A percentile compares a stretch with the other conserved stretches of the same genome.
Evolutionary conservation across 2,888 invertebrate genomes (phyloP).

Genomic region (Trisateles emortualis): DNA sequence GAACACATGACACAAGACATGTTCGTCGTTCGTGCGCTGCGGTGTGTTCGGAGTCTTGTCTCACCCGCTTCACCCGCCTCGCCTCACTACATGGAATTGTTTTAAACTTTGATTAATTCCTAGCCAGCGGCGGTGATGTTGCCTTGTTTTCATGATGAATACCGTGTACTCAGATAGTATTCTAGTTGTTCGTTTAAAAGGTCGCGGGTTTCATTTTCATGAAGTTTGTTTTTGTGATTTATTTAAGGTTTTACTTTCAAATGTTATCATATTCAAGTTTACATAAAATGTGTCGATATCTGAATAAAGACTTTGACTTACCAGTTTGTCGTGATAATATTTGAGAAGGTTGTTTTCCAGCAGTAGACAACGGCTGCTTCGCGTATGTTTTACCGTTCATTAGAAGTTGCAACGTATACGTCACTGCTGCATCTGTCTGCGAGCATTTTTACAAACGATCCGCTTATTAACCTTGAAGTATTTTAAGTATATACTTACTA

Average conservation of each 20-base stretch:
- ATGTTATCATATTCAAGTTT: too few species aligned
- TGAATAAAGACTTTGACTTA: too few species aligned
- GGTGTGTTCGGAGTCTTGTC: slow-evolving; percentile 51
- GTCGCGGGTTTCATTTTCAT: slow-evolving; percentile 42
- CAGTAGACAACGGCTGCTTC: too few species aligned
- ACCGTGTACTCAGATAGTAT: slow-evolving; percentile 28
- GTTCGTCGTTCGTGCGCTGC: slow-evolving; percentile 41
- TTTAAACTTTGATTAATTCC: slow-evolving; percentile 86
- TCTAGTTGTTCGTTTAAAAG: slow-evolving; percentile 57
- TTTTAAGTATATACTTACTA: too few species aligned
- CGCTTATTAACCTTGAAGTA: too few species aligned
- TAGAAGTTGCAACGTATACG: too few species aligned
- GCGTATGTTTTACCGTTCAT: too few species aligned
- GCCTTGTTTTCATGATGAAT: slow-evolving; percentile 79
- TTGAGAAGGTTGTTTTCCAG: too few species aligned
- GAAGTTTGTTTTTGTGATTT: slow-evolving; percentile 20
- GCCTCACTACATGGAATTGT: slow-evolving; percentile 80
- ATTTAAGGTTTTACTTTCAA: background rate
- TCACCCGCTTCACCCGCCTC: slow-evolving; percentile 54
- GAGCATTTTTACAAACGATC: too few species aligned
- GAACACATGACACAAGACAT: slow-evolving; percentile 23
- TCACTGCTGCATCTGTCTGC: too few species aligned
- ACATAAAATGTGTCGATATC: too few species aligned
- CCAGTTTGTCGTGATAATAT: too few species aligned
- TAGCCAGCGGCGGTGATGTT: slow-evolving; percentile 67